These are phyloP conservation scores for Eueides isabella DNA, from an alignment of 1,140 invertebrate species.

Conservation along the genomic window DNA sequence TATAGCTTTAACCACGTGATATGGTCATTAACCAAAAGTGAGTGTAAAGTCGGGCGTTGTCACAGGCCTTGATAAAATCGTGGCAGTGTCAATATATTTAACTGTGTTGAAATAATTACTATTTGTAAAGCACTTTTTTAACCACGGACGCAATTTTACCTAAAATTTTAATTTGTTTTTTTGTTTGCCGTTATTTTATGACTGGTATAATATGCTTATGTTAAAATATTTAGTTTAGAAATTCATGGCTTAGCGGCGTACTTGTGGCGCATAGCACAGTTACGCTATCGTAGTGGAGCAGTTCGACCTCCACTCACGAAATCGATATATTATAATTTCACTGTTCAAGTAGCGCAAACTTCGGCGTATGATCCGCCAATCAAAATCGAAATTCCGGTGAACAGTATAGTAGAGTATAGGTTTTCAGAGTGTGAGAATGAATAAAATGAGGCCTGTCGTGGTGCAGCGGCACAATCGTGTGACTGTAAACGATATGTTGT, in stretches of 20 bases:
- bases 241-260: neutral
- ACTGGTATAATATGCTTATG: neutral
- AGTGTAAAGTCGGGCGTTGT: slow-evolving; percentile 52
- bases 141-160: slow-evolving; percentile 6
- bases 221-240: neutral
- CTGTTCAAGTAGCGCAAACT: no score
- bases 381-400: no score
- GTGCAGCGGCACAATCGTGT: no score
- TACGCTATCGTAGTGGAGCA: no score
- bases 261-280: no score
- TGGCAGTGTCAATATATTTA: slow-evolving; percentile 56
- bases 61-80: slow-evolving; percentile 55
- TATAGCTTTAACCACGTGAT: neutral
- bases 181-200: slow-evolving; percentile 1
- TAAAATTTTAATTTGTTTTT: slow-evolving; percentile 10
- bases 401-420: no score
- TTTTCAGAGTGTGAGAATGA: no score
- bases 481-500: no score
- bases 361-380: no score
- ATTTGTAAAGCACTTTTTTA: slow-evolving; percentile 18
- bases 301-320: no score
- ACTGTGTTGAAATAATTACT: slow-evolving; percentile 41
- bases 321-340: no score
- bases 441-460: no score
- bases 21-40: slow-evolving; percentile 54